A percentile compares a stretch with the other conserved stretches of the same genome.
These are phyloP conservation scores for Epinotia brunnichana DNA, from an alignment of 2,888 invertebrate genomes.

Conservation along the genomic window DNA sequence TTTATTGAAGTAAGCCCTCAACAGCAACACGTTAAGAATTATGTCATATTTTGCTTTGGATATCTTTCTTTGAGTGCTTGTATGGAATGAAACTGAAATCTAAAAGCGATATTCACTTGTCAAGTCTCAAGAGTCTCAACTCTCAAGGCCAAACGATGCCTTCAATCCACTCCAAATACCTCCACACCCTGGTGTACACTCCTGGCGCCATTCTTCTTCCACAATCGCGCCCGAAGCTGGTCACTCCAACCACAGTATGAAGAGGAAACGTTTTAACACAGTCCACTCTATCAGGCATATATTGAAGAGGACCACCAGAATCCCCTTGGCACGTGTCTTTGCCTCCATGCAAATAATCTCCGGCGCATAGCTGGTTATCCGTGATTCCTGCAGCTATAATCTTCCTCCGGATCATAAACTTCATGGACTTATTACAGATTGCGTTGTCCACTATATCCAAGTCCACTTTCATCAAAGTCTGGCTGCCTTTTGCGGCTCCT, in stretches of 20 bases:
- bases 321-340: conserved; percentile 80
- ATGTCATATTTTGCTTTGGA: neutral
- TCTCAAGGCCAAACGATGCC: conserved; percentile 72
- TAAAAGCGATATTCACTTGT: neutral
- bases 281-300: conserved; percentile 69
- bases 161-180: conserved; percentile 80
- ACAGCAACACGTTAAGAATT: neutral
- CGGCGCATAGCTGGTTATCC: conserved; percentile 74
- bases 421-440: conserved; percentile 72
- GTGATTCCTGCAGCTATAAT: conserved; percentile 66
- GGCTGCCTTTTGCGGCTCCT: conserved; percentile 70
- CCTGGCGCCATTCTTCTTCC: conserved; percentile 80
- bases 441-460: conserved; percentile 65
- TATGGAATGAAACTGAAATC: neutral
- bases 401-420: conserved; percentile 67
- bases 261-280: conserved; percentile 71
- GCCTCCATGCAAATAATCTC: conserved; percentile 75
- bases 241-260: conserved; percentile 77
- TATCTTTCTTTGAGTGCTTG: neutral
- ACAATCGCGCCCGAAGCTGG: conserved; percentile 82
- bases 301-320: conserved; percentile 78
- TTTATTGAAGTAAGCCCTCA: neutral
- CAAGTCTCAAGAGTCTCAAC: neutral
- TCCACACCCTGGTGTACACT: conserved; percentile 78
- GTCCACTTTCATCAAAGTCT: conserved; percentile 79